Base-by-base conservation (phyloP, 2,797 vertebrate genomes). In the Coranthus polyacanthus region DNA sequence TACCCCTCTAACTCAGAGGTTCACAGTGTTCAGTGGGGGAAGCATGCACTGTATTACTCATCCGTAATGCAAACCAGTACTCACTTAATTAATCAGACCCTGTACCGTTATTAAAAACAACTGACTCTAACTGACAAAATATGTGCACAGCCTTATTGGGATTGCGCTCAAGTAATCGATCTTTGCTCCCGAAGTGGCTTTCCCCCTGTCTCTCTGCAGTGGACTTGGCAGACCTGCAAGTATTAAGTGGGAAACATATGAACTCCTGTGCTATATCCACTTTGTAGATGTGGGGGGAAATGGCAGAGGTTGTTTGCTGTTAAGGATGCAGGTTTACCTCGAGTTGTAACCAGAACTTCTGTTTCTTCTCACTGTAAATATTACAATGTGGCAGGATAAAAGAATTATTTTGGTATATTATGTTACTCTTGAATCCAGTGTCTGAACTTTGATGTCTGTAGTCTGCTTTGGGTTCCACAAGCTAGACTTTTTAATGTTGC, bases 61-160 rank as follows among this genome's bases (percentile, higher is more conserved):
- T 86, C 56, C 68, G 46, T 89, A 77, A 90, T 79, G 72, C 67
- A 64, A 80, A 80, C 78, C 79, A 68, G 70, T 2, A 50, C 56
- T 76, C 52, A 72, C 59, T 58, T 84, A 78, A 86, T 88, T 77
- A 84, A 88, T 86, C 84, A 68, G 63, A 57, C 61, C 36, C 47
- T 83, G 62, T 55, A 42, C 37, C 6, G 22, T 86, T 84, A 85
- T 80, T 83, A 66, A 68, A 87, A 83, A 68, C 70, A 80, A 83
- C 68, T 45, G 73, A 79, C 58, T 70, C 11, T 83, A 81, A 86
- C 69, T 64, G 55, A 70, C 64, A 54, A 67, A 87, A 75, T 86
- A 67, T 84, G 84, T 78, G 68, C 12, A 2, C 39, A 55, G 66
- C 26, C 62, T 76, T 38, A 21, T 42, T 37, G 64, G 70, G 63